Evolutionary conservation across 1,140 invertebrate species (phyloP), one percentile per base, ranked within the genome.

Genomic region (Drosophila tsacasi): DNA sequence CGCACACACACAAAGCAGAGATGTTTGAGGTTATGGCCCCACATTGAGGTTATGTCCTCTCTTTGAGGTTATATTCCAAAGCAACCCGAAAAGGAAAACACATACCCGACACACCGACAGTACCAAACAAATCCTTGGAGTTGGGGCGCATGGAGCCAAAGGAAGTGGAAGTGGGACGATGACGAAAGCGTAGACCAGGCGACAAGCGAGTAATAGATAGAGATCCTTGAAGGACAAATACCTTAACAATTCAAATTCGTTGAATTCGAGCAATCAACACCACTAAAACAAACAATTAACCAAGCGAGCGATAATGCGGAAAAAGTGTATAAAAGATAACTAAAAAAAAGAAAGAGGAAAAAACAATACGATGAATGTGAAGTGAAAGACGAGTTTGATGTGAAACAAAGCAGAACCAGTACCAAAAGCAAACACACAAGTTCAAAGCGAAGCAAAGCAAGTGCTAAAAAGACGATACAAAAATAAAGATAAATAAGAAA

Each of bases 91-190:
- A 21, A 35, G 8, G 23, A n/a, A 25, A 17, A 32, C 58, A 55
- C 59, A 81, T 57, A 42, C 5, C 15, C 32, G 19, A 63, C 19
- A 63, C 65, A 62, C 21, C 6, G 21, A 75, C 58, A 57, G 42
- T 57, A 69, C 35, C 54, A 59, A 69, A 47, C 57, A 61, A 65
- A 64, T 69, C 50, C 66, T 85, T 83, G 82, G 81, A 85, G 82
- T 78, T 80, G 81, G 81, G 81, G 83, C 73, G 82, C 81, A 80
- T 60, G 79, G 58, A 67, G 37, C 68, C 50, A 27, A 47, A 46
- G 49, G 19, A 74, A 61, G 27, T 30, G 47, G 21, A 63, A 52
- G 67, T 55, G 67, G 47, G 63, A 44, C n/a, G 44, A 54, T 25
- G 52, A 55, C 32, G 9, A 12, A 19, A 47, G 37, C n/a, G 39